Conservation (phyloP, 1,140 invertebrate species). For the Sycophila sp. region DNA sequence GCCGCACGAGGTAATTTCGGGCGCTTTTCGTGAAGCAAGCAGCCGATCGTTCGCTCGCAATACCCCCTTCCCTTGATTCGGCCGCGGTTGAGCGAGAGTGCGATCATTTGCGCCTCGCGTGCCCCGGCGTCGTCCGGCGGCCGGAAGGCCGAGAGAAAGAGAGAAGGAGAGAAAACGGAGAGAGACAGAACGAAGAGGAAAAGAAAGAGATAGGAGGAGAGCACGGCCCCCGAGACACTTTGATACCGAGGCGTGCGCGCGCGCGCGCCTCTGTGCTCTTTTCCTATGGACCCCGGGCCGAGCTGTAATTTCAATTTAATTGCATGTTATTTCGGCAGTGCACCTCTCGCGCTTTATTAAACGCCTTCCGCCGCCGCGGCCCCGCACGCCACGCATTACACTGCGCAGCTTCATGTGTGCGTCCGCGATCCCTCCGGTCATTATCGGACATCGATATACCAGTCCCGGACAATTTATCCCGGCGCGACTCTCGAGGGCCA, state of each 20-base stretch:
- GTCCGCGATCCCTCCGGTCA: conserved; percentile 34
- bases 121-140: neutral
- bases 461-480: neutral
- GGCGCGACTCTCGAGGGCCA: too few relatives aligned
- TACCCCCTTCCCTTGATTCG: neutral
- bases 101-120: conserved; percentile 42
- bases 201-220: too few relatives aligned
- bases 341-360: conserved; percentile 55
- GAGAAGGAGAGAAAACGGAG: too few relatives aligned
- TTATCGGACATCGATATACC: conserved; percentile 32
- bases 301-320: conserved; percentile 61
- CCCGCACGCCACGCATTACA: conserved; percentile 35
- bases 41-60: neutral
- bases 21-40: conserved; percentile 3
- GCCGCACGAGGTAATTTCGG: conserved; percentile 12
- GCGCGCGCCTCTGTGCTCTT: neutral
- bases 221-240: conserved; percentile 1
- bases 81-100: too few relatives aligned
- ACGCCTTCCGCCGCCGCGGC: conserved; percentile 51
- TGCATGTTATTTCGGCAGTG: conserved; percentile 57
- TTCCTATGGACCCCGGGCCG: too few relatives aligned
- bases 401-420: conserved; percentile 20
- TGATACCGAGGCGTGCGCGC: conserved; percentile 14
- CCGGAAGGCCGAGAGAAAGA: too few relatives aligned
- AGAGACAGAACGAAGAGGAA: too few relatives aligned